Evolutionary conservation across 2,113 vertebrate genomes (phyloP), one percentile per base, ranked within the genome.

Genomic region (Zosterops borbonicus): DNA sequence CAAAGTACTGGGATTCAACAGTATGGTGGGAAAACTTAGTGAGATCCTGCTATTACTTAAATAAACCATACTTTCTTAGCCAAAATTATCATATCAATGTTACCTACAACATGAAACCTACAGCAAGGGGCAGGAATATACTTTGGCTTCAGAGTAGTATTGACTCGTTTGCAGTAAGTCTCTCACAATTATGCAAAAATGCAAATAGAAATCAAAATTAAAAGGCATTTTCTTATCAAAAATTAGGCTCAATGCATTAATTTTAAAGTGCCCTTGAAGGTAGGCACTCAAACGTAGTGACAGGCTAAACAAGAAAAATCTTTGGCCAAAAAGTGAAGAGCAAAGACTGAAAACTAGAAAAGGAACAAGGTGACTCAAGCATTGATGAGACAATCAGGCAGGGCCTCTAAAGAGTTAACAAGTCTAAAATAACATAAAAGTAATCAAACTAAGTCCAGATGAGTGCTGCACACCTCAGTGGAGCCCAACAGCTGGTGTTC

Each of bases 391-490:
- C 13, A 92, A 28, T 53, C 58, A 64, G 56, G 35, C 14, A 87
- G 44, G 24, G 49, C 68, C 63, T 88, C 46, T 71, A 75, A 96
- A 83, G 92, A 88, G 90, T 89, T 97, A 95, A 97, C 7, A 4
- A 91, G 70, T 89, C 37, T 79, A 56, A 97, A 90, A 33, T 31
- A 86, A 50, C 65, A 63, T 75, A 94, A 94, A 97, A 93, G 90
- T 92, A 97, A 90, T 60, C 67, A 96, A 97, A 96, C 44, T 60
- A 93, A 96, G 64, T 94, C 89, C 87, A 96, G 76, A 97, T 83
- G 96, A 97, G 64, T 73, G 83, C 46, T 95, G 53, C 86, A 94
- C 76, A 97, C 87, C 96, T 95, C 93, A 90, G 69, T 94, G 90
- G 76, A 81, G 55, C 31, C 84, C 85, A 97, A 62, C 80, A 95